phyloP scores from a whole-genome alignment of 2,888 invertebrate genomes.

The Tolmerus cingulatus region DNA sequence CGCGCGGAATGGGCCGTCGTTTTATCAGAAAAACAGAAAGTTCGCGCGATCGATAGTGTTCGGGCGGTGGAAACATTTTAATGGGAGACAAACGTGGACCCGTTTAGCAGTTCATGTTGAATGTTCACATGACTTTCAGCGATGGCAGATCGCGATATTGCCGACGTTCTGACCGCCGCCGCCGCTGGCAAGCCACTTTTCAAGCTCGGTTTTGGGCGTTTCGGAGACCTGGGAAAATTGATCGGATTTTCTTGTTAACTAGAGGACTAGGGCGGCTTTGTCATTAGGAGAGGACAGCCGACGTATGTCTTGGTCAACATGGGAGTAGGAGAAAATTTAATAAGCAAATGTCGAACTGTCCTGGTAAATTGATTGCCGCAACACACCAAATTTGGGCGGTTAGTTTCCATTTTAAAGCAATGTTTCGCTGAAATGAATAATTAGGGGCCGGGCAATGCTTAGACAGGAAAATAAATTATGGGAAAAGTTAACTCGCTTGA shows the following conservation, averaged over 20 bases:
- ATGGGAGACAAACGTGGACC: background rate
- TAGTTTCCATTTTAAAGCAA: background rate
- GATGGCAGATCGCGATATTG: background rate
- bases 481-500: background rate
- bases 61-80: conserved; percentile 33
- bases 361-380: background rate
- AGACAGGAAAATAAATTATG: background rate
- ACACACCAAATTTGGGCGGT: background rate
- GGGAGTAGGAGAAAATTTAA: background rate
- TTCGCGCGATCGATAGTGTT: conserved; percentile 20
- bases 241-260: background rate
- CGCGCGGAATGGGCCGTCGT: background rate
- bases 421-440: background rate
- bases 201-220: background rate
- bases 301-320: background rate
- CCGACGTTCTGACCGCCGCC: background rate
- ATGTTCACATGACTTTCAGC: conserved; percentile 2
- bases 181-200: background rate
- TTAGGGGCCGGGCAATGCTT: background rate
- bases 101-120: conserved; percentile 4
- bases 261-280: background rate
- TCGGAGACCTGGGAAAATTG: background rate
- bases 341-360: background rate
- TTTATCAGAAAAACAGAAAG: background rate
- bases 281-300: background rate